phyloP scores from a whole-genome alignment of 2,113 vertebrate species.

The Percina caprodes region DNA sequence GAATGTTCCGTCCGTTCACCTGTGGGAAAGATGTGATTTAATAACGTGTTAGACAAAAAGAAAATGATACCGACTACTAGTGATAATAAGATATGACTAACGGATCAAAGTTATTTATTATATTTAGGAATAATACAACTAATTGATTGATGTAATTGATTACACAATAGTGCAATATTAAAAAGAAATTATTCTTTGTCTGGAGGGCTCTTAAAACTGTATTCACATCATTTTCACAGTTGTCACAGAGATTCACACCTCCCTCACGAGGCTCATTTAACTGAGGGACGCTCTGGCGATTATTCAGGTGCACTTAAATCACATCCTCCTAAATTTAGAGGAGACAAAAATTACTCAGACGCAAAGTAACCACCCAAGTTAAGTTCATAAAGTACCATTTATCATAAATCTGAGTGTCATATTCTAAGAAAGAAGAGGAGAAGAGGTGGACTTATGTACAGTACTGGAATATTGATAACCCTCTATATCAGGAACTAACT shows the following conservation, averaged over 20 bases:
- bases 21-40: constrained; percentile 72
- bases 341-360: constrained; percentile 65
- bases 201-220: constrained; percentile 78
- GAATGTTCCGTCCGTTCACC: constrained; percentile 98
- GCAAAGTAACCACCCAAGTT: constrained; percentile 60
- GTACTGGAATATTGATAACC: constrained; percentile 55
- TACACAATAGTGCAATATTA: constrained; percentile 50
- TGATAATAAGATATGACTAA: background rate
- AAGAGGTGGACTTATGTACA: constrained; percentile 39
- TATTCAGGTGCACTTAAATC: constrained; percentile 84
- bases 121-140: background rate
- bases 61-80: background rate
- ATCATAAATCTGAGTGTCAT: constrained; percentile 58
- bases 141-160: too few species aligned
- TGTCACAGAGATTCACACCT: constrained; percentile 84
- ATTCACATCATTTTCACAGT: constrained; percentile 81
- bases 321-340: constrained; percentile 81
- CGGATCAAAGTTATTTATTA: background rate
- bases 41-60: background rate
- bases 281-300: constrained; percentile 84
- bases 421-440: constrained; percentile 34
- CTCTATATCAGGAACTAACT: constrained; percentile 26
- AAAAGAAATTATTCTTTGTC: constrained; percentile 56
- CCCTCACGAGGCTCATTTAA: constrained; percentile 85
- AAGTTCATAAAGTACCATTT: constrained; percentile 64